Evolutionary conservation across 2,888 invertebrate genomes (phyloP).

Genomic region (Celastrina argiolus): DNA sequence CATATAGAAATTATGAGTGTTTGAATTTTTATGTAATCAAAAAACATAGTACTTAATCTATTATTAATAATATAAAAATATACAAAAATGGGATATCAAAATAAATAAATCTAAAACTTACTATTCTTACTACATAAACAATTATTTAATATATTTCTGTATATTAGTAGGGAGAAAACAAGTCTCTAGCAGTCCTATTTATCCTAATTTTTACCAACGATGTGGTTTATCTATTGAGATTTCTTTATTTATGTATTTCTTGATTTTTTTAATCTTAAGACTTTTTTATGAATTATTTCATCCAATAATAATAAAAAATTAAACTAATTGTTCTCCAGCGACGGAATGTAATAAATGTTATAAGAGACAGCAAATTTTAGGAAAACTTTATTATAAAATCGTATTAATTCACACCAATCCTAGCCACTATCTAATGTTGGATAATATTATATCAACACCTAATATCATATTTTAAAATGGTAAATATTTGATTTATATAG

Average conservation of each 20-base stretch:
- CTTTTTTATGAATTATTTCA: background rate
- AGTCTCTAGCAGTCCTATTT: background rate
- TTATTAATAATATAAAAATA: background rate
- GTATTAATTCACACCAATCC: background rate
- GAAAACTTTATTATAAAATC: background rate
- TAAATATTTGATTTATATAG: background rate
- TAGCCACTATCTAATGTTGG: background rate
- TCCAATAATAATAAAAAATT: background rate
- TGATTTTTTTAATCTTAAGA: too few relatives aligned
- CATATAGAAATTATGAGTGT: conserved; percentile 22
- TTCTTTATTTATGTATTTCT: background rate
- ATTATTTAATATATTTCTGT: background rate
- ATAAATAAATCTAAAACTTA: conserved; percentile 11
- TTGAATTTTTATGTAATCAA: background rate
- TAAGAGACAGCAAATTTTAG: background rate
- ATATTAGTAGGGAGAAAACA: background rate
- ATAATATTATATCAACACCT: too few relatives aligned
- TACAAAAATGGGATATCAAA: background rate
- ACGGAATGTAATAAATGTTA: background rate
- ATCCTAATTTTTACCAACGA: background rate
- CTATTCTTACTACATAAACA: background rate
- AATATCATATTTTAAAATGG: too few relatives aligned
- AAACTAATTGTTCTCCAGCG: background rate
- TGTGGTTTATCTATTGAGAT: background rate
- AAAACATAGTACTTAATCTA: background rate